Conservation (phyloP, 2,797 vertebrate genomes). For the Galago senegalensis region DNA sequence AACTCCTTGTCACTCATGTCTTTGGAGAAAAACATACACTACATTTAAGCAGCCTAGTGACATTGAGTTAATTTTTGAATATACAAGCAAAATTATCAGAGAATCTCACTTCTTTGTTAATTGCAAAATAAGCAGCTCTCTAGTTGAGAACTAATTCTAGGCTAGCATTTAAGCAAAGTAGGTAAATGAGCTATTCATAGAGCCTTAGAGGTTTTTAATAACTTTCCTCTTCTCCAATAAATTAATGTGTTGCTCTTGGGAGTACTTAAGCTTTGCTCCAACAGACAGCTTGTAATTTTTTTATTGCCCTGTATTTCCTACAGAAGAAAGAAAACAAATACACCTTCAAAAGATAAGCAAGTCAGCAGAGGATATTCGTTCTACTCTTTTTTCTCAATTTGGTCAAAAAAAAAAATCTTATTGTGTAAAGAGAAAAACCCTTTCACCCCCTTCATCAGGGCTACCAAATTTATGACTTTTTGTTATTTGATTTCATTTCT, state of each 20-base stretch:
- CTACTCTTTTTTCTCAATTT: neutral
- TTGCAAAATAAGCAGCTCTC: constrained; percentile 45
- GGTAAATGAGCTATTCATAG: constrained; percentile 39
- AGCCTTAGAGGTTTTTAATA: constrained; percentile 26
- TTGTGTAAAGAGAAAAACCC: neutral
- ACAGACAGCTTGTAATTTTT: neutral
- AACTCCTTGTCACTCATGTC: neutral
- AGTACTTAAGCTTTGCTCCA: neutral
- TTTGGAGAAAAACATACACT: neutral
- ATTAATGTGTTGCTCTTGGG: neutral
- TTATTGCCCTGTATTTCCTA: neutral
- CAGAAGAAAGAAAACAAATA: neutral
- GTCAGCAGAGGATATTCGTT: neutral
- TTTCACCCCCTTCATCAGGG: neutral
- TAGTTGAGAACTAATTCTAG: constrained; percentile 61
- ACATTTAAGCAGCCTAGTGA: neutral
- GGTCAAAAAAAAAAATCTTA: neutral
- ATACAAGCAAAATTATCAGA: constrained; percentile 41
- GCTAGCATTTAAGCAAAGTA: constrained; percentile 48
- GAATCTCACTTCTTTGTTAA: constrained; percentile 24
- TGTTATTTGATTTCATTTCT: neutral
- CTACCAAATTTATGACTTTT: neutral
- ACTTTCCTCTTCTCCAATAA: constrained; percentile 37
- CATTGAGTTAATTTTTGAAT: neutral
- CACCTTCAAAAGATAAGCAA: neutral